Evolutionary conservation across 1,140 invertebrate genomes (phyloP), one percentile per base, ranked within the genome.

Genomic region (Oryzaephilus surinamensis): DNA sequence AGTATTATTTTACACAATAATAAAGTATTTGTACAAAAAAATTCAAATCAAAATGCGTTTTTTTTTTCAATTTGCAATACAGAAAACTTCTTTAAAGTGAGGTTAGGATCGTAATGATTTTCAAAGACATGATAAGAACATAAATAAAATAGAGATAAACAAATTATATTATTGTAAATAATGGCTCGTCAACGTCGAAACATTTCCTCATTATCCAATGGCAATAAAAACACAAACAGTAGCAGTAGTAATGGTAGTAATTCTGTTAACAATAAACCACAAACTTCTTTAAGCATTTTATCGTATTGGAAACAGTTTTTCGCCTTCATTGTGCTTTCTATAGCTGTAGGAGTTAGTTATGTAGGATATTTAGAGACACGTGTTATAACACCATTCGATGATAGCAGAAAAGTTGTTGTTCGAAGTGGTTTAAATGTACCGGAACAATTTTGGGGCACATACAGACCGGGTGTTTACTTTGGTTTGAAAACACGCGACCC

Each of bases 371-470:
- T 90, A 20, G 85, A 90, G 62, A 90, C 88, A 1, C 69, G 84
- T 43, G 84, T 96, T 0, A 90, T 87, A 54, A 92, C 87, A 2
- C 89, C 88, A 0, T 78, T 84, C 37, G 73, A 83, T 55, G 71
- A 74, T 28, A 72, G 79, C 42, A 85, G 81, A 67, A 83, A 82
- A 77, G 72, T 85, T 32, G 79, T 90, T 2, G 54, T 69, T 27
- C 67, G 71, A 43, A 69, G 73, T 29, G 80, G 84, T 0, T 55
- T 84, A 21, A 72, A 79, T 32, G 75, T 83, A 12, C 79, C 85
- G 2, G 79, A 86, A 4, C 73, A 79, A 43, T 97, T 85, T 65
- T 98, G 94, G 94, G 92, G 93, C 12, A 78, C 81, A 0, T 97
- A 97, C 58, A 67, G 94, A 38, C 80, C 93, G 0, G 80, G 85